Conservation (phyloP, 2,797 vertebrate species). For the Orientallactaga sibirica region DNA sequence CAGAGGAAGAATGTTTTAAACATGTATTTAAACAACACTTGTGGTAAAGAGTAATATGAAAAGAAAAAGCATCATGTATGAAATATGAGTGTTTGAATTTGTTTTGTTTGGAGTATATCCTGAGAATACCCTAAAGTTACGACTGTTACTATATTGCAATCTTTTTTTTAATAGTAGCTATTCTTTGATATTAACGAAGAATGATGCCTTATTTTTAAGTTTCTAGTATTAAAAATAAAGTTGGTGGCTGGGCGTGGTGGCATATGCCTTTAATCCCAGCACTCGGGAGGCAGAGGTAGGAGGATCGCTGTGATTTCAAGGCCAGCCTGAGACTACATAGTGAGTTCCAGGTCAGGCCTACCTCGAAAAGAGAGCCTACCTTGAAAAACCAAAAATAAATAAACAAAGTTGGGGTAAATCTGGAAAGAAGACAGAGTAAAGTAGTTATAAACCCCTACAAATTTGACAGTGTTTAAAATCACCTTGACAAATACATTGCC, state of each 20-base stretch:
- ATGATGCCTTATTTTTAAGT: slow-evolving; percentile 28
- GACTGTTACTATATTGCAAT: slow-evolving; percentile 40
- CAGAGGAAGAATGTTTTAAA: slow-evolving; percentile 50
- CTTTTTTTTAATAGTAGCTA: background rate
- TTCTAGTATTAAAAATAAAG: slow-evolving; percentile 59
- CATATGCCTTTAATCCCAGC: too few species aligned
- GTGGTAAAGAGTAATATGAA: slow-evolving; percentile 53
- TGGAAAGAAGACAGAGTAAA: background rate
- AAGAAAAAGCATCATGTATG: slow-evolving; percentile 50
- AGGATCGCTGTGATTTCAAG: too few species aligned
- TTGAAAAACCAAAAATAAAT: background rate
- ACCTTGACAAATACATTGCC: slow-evolving; percentile 37
- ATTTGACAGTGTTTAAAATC: background rate
- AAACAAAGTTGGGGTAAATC: slow-evolving; percentile 39
- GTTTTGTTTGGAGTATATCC: slow-evolving; percentile 52
- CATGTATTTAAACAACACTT: slow-evolving; percentile 38
- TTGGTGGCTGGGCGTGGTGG: background rate
- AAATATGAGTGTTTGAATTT: slow-evolving; percentile 64
- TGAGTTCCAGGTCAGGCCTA: too few species aligned
- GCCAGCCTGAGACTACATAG: too few species aligned
- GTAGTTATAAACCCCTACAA: slow-evolving; percentile 35
- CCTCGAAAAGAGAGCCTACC: too few species aligned
- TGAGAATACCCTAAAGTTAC: slow-evolving; percentile 39
- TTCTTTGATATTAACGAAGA: slow-evolving; percentile 62
- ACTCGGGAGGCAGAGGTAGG: too few species aligned